phyloP scores from a whole-genome alignment of 2,113 vertebrate species.

The Scortum barcoo region DNA sequence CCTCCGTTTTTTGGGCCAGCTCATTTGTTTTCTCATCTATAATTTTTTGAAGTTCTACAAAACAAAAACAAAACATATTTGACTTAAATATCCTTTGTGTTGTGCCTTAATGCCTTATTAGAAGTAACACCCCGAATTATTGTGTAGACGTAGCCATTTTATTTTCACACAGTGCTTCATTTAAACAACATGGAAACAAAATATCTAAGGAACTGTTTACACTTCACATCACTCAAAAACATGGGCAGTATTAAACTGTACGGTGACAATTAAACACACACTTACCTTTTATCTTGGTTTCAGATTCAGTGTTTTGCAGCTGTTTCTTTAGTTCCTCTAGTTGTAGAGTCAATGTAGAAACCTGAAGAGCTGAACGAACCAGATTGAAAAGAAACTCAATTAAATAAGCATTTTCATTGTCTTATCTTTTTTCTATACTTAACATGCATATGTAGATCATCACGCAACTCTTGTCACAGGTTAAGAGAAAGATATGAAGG shows the following conservation, averaged over 20 bases:
- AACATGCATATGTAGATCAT: background rate
- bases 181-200: background rate
- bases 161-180: too few relatives aligned
- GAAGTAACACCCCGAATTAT: background rate
- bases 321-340: constrained; percentile 42
- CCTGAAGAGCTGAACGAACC: constrained; percentile 58
- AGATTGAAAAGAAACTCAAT: background rate
- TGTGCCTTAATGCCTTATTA: background rate
- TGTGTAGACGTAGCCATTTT: background rate
- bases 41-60: constrained; percentile 51
- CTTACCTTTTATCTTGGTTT: constrained; percentile 46
- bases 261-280: background rate
- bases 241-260: background rate
- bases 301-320: constrained; percentile 26
- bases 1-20: constrained; percentile 23
- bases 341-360: constrained; percentile 50
- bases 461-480: background rate
- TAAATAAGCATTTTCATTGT: background rate
- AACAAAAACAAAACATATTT: background rate
- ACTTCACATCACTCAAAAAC: background rate
- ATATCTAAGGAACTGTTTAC: background rate
- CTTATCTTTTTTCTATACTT: background rate
- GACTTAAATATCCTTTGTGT: background rate
- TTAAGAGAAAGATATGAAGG: background rate
- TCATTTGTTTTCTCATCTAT: constrained; percentile 43